phyloP scores from a whole-genome alignment of 2,113 vertebrate genomes.

The Xenopus laevis region DNA sequence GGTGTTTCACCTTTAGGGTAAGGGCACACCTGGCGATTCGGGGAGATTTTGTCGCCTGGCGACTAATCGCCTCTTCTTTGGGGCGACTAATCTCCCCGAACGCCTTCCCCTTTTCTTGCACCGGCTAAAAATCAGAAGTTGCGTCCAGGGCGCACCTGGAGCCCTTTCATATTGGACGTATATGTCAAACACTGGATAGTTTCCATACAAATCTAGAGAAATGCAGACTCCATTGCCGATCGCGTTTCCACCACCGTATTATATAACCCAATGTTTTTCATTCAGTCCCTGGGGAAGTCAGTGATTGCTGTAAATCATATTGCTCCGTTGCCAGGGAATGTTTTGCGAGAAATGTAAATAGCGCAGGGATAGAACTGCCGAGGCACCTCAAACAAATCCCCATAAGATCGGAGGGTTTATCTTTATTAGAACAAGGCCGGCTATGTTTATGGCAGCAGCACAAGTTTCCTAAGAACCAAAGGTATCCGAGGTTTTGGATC shows the following conservation, averaged over 20 bases:
- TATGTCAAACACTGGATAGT: no score
- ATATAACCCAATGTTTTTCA: conserved; percentile 34
- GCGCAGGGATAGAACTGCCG: conserved; percentile 40
- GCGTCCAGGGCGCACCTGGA: no score
- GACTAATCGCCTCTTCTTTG: no score
- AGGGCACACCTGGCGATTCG: no score
- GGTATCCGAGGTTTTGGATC: not conserved
- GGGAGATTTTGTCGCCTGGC: no score
- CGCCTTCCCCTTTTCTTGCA: no score
- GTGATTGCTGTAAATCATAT: conserved; percentile 21
- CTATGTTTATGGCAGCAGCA: not conserved
- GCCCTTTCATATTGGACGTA: no score
- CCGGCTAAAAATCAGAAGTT: no score
- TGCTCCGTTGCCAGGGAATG: conserved; percentile 38
- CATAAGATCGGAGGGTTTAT: conserved; percentile 12
- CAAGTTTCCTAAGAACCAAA: not conserved
- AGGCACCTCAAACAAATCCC: conserved; percentile 45
- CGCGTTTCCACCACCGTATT: not conserved
- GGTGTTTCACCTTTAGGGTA: no score
- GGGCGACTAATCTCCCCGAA: no score
- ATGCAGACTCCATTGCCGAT: no score
- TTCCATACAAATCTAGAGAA: no score
- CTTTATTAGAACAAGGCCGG: conserved; percentile 29
- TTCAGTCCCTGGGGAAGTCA: conserved; percentile 39
- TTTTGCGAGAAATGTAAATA: conserved; percentile 46